Evolutionary conservation across 2,113 vertebrate species (phyloP).

Genomic region (Epinephelus cyanopodus): DNA sequence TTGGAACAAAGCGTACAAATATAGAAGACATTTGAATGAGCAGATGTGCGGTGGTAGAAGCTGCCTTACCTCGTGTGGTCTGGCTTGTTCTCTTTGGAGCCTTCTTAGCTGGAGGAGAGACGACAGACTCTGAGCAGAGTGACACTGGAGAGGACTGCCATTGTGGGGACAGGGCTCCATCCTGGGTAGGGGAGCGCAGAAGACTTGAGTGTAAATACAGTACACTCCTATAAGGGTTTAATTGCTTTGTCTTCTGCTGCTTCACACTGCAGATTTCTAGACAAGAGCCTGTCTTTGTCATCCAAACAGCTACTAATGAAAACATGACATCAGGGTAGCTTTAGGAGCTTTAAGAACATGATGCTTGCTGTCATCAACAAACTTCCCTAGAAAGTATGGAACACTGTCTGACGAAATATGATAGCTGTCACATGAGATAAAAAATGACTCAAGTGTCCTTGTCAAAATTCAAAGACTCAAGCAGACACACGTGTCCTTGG

Average conservation of each 20-base stretch:
- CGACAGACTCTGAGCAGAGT: constrained; percentile 86
- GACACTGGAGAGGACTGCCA: constrained; percentile 90
- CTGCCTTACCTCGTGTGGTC: constrained; percentile 73
- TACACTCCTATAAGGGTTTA: neutral
- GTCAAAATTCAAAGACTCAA: constrained; percentile 21
- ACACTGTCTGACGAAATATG: neutral
- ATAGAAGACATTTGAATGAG: constrained; percentile 3
- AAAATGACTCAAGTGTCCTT: constrained; percentile 35
- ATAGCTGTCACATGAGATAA: neutral
- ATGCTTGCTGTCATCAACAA: constrained; percentile 2
- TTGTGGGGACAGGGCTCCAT: constrained; percentile 87
- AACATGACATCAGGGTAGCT: neutral
- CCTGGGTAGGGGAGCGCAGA: constrained; percentile 80
- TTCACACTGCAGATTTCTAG: neutral
- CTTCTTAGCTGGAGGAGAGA: constrained; percentile 74
- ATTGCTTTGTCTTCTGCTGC: neutral
- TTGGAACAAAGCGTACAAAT: neutral
- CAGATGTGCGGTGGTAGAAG: neutral
- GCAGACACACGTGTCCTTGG: constrained; percentile 59
- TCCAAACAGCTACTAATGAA: neutral
- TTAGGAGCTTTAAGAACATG: neutral
- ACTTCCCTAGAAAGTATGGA: neutral
- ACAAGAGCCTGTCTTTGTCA: neutral
- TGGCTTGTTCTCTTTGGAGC: constrained; percentile 70
- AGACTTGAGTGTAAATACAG: neutral